Percentiles rank a stretch among this genome's conserved stretches.
Evolutionary conservation across 1,140 invertebrate genomes (phyloP).

Genomic region (Luehdorfia chinensis): DNA sequence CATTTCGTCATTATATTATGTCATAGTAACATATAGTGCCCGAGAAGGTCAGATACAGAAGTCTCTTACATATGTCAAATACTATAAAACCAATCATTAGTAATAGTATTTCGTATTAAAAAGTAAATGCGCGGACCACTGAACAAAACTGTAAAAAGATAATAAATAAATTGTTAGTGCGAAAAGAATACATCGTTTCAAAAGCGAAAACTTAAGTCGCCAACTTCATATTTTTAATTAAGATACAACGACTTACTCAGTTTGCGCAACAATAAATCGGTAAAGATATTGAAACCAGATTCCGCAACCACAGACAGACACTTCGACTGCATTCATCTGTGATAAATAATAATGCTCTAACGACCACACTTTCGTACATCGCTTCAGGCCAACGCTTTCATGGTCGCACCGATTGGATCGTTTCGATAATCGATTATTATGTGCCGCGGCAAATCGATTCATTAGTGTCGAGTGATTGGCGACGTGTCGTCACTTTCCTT

Average conservation of each 20-base stretch:
- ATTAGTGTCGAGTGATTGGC: constrained; percentile 1
- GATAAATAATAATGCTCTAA: constrained; percentile 7
- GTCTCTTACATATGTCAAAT: too few species aligned
- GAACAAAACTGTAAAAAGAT: too few species aligned
- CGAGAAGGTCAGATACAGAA: too few species aligned
- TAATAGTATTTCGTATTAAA: too few species aligned
- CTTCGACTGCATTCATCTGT: constrained; percentile 9
- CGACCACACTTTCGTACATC: constrained; percentile 12
- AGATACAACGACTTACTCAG: neutral
- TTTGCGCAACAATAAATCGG: constrained; percentile 10
- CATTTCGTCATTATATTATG: too few species aligned
- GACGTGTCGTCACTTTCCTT: constrained; percentile 25
- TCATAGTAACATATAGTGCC: too few species aligned
- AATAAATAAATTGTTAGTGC: too few species aligned
- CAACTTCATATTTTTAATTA: neutral
- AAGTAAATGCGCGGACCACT: too few species aligned
- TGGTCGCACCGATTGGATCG: constrained; percentile 21
- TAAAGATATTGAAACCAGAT: constrained; percentile 3
- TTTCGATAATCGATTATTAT: constrained; percentile 28
- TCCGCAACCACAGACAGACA: constrained; percentile 5
- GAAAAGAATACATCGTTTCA: too few species aligned
- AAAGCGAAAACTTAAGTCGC: too few species aligned
- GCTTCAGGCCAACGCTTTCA: constrained; percentile 27
- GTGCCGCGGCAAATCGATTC: constrained; percentile 20
- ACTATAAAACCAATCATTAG: too few species aligned